Base-by-base conservation (phyloP, 2,888 invertebrate genomes). In the Drosophila multiciliata region DNA sequence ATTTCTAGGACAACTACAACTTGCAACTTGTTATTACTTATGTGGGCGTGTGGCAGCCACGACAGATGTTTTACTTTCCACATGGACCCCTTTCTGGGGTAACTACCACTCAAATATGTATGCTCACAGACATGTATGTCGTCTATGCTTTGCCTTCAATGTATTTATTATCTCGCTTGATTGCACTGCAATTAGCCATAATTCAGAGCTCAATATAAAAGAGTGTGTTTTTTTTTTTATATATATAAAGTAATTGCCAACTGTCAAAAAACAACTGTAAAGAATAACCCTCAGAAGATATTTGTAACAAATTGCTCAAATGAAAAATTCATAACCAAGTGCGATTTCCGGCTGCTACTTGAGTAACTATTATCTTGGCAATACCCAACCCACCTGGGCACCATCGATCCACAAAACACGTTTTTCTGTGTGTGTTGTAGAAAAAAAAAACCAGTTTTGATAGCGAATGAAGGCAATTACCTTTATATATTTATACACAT, bases 11-110 rank as follows among this genome's bases (percentile, higher is more conserved):
- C 45, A 8, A 20, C 26, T 29, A 26, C 29, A 57, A 20, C 50
- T 38, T 38, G 33, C 36, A 62, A 63, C 65, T 63, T 45, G 45
- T 23, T 66, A 66, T 62, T 66, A 69, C 54, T 62, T 66, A 32
- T 66, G 42, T 40, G 36, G 58, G 35, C 36, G 48, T 62, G 57
- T 33, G n/a, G 7, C 20, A 32, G 29, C 38, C 32, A 32, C 8
- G 12, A 52, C 40, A 57, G 40, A 57, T 57, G 40, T 15, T 57
- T 29, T 8, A 57, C 40, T 57, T 40, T 61, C 23, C 52, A 60
- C 50, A 17, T 32, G 60, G 35, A 59, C 26, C 42, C 54, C 17
- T 20, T 20, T 17, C 20, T 12, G 6, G 23, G 17, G 3, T 17
- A 29, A 36, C 12, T 17, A 17, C 12, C 7, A 11, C 26, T 17